Evolutionary conservation across 2,113 vertebrate genomes (phyloP).

Genomic region (Phaethon lepturus): DNA sequence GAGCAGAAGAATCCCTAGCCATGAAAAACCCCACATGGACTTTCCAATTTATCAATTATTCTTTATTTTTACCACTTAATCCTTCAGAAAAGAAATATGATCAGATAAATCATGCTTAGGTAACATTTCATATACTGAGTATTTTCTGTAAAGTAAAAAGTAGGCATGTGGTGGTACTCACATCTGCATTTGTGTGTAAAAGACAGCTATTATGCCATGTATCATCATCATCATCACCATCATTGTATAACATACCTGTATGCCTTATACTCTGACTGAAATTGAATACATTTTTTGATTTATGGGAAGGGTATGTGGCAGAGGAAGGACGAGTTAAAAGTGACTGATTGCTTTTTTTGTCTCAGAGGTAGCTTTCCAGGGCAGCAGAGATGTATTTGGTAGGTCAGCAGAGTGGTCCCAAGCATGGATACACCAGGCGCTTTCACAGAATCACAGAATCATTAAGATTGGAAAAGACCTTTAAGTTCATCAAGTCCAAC

Average conservation of each 20-base stretch:
- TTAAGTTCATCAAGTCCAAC: too few species aligned
- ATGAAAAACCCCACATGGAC: neutral
- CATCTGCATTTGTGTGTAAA: neutral
- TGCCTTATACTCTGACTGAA: neutral
- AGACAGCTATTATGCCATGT: neutral
- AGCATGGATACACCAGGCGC: accelerated
- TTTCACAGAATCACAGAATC: neutral
- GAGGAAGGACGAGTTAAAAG: neutral
- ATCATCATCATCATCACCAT: neutral
- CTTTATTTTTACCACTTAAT: neutral
- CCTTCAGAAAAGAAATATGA: neutral
- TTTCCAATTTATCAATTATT: neutral
- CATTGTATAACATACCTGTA: neutral
- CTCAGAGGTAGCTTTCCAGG: neutral
- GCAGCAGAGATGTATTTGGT: neutral
- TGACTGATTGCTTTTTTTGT: neutral
- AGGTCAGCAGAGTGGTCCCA: neutral
- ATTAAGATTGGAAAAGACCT: too few species aligned
- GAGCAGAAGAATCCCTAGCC: neutral
- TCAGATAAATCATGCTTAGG: neutral
- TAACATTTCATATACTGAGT: neutral
- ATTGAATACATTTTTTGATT: neutral
- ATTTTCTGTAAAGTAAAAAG: neutral
- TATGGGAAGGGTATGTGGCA: neutral
- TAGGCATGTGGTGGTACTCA: neutral